A percentile compares a stretch with the other conserved stretches of the same genome.
Evolutionary conservation across 2,888 invertebrate species (phyloP).

Genomic region (Calameuta idolon): DNA sequence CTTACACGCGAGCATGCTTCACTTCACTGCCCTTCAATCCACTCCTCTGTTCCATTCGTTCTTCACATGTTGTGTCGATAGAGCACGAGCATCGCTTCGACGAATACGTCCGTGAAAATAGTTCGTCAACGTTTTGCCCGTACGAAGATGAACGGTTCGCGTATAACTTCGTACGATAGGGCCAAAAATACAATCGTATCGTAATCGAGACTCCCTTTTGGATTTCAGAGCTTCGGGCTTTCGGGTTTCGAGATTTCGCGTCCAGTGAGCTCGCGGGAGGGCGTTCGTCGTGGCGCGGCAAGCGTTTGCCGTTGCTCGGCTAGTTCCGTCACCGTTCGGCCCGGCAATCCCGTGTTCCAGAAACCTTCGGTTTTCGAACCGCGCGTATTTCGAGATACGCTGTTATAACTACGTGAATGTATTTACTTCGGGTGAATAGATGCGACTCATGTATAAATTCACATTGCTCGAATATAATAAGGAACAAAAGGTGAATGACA

Average conservation of each 20-base stretch:
- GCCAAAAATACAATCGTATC: too few species aligned
- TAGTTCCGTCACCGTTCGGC: slow-evolving; percentile 38
- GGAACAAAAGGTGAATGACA: too few species aligned
- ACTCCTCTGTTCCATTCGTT: slow-evolving; percentile 28
- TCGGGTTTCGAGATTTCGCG: slow-evolving; percentile 52
- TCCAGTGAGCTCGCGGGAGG: slow-evolving; percentile 40
- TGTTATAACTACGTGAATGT: background rate
- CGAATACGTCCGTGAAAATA: slow-evolving; percentile 1
- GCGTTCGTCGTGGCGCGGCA: slow-evolving; percentile 60
- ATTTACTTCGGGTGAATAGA: too few species aligned
- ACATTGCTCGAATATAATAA: too few species aligned
- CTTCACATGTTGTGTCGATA: slow-evolving; percentile 49
- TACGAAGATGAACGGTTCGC: background rate
- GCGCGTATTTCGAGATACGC: slow-evolving; percentile 8
- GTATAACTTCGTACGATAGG: too few species aligned
- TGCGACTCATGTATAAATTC: too few species aligned
- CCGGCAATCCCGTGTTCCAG: slow-evolving; percentile 30
- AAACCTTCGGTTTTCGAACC: slow-evolving; percentile 23
- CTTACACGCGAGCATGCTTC: slow-evolving; percentile 23
- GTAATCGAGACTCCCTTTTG: background rate
- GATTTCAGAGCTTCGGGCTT: slow-evolving; percentile 12
- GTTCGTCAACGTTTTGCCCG: background rate
- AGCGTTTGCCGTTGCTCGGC: slow-evolving; percentile 50
- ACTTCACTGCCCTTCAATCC: slow-evolving; percentile 29
- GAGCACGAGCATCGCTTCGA: slow-evolving; percentile 18